Percentiles rank a stretch among this genome's conserved stretches.
Conservation (phyloP, 2,113 vertebrate genomes). For the Tetrax tetrax region DNA sequence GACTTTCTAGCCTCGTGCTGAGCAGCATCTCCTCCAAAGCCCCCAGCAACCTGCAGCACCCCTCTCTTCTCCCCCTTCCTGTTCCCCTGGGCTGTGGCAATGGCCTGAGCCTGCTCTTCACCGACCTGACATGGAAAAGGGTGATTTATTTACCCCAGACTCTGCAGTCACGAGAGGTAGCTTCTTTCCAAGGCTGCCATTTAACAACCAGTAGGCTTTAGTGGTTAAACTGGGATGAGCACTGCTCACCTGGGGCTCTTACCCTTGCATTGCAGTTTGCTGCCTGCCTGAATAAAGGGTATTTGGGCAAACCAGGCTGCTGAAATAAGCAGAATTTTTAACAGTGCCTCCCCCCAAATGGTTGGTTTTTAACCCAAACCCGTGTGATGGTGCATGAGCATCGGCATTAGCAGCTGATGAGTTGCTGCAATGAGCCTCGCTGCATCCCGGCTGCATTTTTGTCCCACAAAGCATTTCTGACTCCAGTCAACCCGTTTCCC, state of each 20-base stretch:
- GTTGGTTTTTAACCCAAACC: rapidly evolving
- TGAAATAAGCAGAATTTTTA: not conserved
- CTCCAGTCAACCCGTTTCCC: not conserved
- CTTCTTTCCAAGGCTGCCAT: not conserved
- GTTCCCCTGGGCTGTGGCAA: not conserved
- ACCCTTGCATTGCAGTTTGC: not conserved
- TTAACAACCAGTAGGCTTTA: not conserved
- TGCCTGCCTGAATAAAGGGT: not conserved
- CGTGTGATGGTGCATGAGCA: rapidly evolving
- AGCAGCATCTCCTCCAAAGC: not conserved
- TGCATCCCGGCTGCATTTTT: rapidly evolving
- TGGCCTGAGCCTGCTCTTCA: rapidly evolving
- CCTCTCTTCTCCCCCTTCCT: not conserved
- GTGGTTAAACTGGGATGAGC: not conserved
- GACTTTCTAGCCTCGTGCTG: rapidly evolving
- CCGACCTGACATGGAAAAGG: not conserved
- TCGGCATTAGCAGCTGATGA: not conserved
- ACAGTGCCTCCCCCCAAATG: rapidly evolving
- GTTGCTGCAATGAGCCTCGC: not conserved
- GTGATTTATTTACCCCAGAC: not conserved
- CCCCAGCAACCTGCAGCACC: not conserved
- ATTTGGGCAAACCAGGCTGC: not conserved
- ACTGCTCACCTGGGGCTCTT: not conserved
- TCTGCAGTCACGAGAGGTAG: not conserved
- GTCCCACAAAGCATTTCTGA: rapidly evolving